Evolutionary conservation across 2,113 vertebrate genomes (phyloP), one percentile per base, ranked within the genome.

Genomic region (Xyrauchen texanus): DNA sequence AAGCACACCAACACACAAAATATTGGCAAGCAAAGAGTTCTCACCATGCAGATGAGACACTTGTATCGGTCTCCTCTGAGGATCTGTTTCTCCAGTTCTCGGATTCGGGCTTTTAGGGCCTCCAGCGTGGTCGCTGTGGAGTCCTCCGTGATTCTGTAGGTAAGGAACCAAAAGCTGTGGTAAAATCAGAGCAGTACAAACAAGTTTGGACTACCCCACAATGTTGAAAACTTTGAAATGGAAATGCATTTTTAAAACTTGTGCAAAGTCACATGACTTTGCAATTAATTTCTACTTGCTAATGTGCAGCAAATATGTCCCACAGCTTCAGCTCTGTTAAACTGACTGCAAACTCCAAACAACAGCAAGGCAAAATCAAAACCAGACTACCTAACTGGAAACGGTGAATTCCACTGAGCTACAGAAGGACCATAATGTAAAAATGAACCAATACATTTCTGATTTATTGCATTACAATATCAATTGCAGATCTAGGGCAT

Each of bases 31-130:
- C 52, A 0, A 42, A 42, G 6, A 6, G 64, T 81, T 90, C 97
- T 95, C 91, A 99, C 98, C 98, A 99, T 99, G 93, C 98, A 99
- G 92, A 99, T 99, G 92, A 99, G 96, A 95, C 98, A 99, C 95
- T 99, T 99, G 94, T 98, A 99, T 83, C 97, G 92, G 92, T 99
- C 97, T 85, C 97, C 98, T 91, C 98, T 92, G 86, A 96, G 96
- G 57, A 99, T 95, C 90, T 99, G 97, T 92, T 96, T 95, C 93
- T 99, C 98, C 89, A 99, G 93, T 90, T 99, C 98, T 88, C 97
- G 93, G 92, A 99, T 98, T 79, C 98, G 96, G 89, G 97, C 97
- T 93, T 99, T 99, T 92, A 99, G 93, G 21, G 98, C 98, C 89
- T 98, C 98, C 90, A 99, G 95, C 11, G 97, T 99, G 89, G 97